These are phyloP conservation scores for Melanotaenia maccullochi DNA, from an alignment of 2,797 vertebrate species.

Conservation along the genomic window DNA sequence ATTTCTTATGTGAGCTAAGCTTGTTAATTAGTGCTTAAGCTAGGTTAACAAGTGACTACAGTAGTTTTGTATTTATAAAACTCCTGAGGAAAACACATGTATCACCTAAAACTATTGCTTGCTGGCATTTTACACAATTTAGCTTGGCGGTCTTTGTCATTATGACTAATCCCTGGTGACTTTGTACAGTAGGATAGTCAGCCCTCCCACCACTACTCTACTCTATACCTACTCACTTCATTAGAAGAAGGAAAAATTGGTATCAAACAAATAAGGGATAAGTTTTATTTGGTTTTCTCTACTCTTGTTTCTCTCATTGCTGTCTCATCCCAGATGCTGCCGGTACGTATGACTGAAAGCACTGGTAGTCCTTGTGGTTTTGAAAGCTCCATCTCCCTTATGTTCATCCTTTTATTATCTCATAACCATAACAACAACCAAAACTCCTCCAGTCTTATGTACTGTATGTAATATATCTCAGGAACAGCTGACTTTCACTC, in stretches of 20 bases:
- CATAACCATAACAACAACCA: constrained; percentile 40
- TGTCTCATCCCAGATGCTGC: constrained; percentile 87
- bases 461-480: constrained; percentile 1
- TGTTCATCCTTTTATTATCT: constrained; percentile 18
- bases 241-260: constrained; percentile 8
- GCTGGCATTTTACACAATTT: not conserved
- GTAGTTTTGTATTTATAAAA: too few relatives aligned
- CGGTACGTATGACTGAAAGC: constrained; percentile 86
- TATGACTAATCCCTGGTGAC: constrained; percentile 14
- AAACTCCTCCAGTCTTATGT: constrained; percentile 5
- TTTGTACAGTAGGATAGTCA: not conserved
- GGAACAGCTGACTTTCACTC: constrained; percentile 6
- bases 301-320: constrained; percentile 86
- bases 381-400: constrained; percentile 33
- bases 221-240: not conserved
- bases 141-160: not conserved
- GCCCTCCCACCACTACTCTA: too few relatives aligned
- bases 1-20: too few relatives aligned
- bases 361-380: constrained; percentile 57
- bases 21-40: too few relatives aligned
- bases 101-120: not conserved
- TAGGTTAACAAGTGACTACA: too few relatives aligned
- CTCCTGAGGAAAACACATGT: too few relatives aligned
- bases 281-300: constrained; percentile 85
- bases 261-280: constrained; percentile 50